These are phyloP conservation scores for Reticulitermes lucifugus DNA, from an alignment of 2,888 invertebrate genomes.

Conservation along the genomic window DNA sequence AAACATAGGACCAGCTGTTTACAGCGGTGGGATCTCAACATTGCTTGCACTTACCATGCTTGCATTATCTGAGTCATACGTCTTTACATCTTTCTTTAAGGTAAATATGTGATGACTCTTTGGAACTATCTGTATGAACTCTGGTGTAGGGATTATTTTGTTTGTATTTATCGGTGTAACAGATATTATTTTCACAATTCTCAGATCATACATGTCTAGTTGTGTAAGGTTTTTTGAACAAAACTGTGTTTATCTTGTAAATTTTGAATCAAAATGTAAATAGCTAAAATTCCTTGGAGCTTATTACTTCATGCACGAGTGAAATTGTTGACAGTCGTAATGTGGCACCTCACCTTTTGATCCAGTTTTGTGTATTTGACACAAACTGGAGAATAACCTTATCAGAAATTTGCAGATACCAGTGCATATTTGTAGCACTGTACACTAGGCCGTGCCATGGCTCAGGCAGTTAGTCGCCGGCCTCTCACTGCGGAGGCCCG, in stretches of 20 bases:
- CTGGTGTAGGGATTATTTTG: no score
- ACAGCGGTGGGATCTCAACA: slow-evolving; percentile 83
- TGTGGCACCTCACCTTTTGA: no score
- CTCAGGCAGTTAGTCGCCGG: no score
- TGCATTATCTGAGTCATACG: slow-evolving; percentile 78
- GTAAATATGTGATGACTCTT: slow-evolving; percentile 58
- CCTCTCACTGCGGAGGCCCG: no score
- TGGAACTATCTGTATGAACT: background rate
- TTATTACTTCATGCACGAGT: no score
- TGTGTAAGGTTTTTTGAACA: no score
- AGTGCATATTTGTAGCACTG: background rate
- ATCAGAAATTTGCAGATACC: background rate
- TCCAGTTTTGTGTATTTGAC: background rate
- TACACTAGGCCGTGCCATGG: no score
- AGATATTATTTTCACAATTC: no score
- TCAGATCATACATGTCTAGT: no score
- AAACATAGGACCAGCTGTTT: slow-evolving; percentile 80
- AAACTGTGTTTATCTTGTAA: background rate
- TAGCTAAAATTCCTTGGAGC: background rate
- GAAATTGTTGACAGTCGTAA: background rate
- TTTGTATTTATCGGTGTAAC: no score
- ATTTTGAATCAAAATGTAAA: background rate
- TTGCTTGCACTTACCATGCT: slow-evolving; percentile 78
- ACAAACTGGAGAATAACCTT: no score
- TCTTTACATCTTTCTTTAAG: slow-evolving; percentile 80